Base-by-base conservation (phyloP, 2,797 vertebrate genomes). In the Rhinichthys osculus region DNA sequence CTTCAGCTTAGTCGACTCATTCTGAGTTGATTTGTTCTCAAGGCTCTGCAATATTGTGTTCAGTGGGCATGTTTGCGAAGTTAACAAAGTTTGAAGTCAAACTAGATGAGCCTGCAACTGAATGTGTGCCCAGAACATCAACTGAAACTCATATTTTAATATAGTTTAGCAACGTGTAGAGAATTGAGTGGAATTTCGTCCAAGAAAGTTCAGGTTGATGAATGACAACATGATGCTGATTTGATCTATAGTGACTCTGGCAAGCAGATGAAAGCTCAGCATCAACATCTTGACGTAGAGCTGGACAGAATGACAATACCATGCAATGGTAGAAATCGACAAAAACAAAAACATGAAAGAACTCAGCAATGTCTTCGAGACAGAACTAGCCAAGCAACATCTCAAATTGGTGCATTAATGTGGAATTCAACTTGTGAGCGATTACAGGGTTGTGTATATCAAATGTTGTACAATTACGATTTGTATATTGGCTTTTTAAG, bases 401-500 rank as follows among this genome's bases (percentile, higher is more conserved):
- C 33, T 57, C 33, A 23, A 7, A 23, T 77, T 38, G 33, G 19
- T 57, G 30, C 19, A 74, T 7, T 33, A 21, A 52, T 74, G 8
- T 52, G 16, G 47, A 74, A 52, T 52, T 11, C 47, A 74, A 35
- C 30, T 52, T 33, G 30, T 21, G 17, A 14, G n/a, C 59, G 13
- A 27, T 16, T 30, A 1, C 2, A 64, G 30, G 35, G 30, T 38
- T 57, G 50, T 23, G 50, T 54, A 35, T 77, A 13, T n/a, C 3
- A 57, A 57, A 57, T 38, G 38, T 57, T 73, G 8, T 73, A 73
- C n/a, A 4, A 50, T 47, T 35, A 54, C 11, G 50, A 76, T 35
- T 76, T 76, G 73, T 76, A 23, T 76, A 54, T 57, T 77, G 74
- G 50, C 19, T 77, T 77, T 62, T 77, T 38, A 35, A 54, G 19